phyloP scores from a whole-genome alignment of 2,888 invertebrate genomes.

The Philereme transversata region DNA sequence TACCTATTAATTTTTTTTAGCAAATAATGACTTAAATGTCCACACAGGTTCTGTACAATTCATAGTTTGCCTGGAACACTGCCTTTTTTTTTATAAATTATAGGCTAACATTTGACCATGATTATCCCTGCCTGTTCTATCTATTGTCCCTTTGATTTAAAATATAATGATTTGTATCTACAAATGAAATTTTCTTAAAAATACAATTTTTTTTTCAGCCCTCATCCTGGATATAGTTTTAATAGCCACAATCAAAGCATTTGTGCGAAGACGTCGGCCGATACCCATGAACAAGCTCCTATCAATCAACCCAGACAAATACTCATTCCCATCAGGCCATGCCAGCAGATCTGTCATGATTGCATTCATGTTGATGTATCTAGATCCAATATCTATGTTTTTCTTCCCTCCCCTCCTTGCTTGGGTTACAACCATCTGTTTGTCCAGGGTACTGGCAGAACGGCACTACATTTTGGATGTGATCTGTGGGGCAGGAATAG shows the following conservation, averaged over 20 bases:
- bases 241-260: conserved; percentile 90
- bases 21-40: too few relatives aligned
- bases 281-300: conserved; percentile 87
- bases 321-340: conserved; percentile 97
- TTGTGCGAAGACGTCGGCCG: conserved; percentile 91
- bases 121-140: too few relatives aligned
- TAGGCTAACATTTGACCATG: too few relatives aligned
- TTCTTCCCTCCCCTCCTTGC: conserved; percentile 86
- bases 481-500: conserved; percentile 88
- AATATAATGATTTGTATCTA: too few relatives aligned
- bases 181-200: too few relatives aligned
- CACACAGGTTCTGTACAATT: too few relatives aligned
- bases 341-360: conserved; percentile 92
- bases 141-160: too few relatives aligned
- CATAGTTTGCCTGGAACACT: too few relatives aligned
- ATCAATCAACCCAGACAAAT: conserved; percentile 93
- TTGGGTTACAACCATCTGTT: conserved; percentile 89
- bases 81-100: too few relatives aligned
- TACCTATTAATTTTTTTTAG: too few relatives aligned
- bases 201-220: conserved; percentile 82
- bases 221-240: conserved; percentile 91
- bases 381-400: conserved; percentile 85
- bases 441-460: conserved; percentile 92
- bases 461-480: conserved; percentile 96
- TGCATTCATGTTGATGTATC: conserved; percentile 87